phyloP scores from a whole-genome alignment of 2,797 vertebrate species.

The Betta splendens region DNA sequence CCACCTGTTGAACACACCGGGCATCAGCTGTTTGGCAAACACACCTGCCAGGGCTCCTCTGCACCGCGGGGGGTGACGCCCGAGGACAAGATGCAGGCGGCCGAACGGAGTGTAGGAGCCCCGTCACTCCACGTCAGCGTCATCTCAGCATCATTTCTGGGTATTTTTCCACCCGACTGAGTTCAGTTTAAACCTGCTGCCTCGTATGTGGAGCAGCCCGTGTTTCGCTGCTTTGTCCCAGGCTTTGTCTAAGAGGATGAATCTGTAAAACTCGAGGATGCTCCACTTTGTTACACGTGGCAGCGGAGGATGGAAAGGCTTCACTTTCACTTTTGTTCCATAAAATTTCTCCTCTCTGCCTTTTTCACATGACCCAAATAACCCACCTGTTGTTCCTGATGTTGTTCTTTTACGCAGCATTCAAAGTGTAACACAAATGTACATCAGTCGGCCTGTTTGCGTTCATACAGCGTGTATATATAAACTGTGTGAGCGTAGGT shows the following conservation, averaged over 20 bases:
- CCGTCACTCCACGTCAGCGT: constrained; percentile 23
- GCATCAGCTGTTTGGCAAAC: constrained; percentile 38
- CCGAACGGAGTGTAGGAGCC: constrained; percentile 30
- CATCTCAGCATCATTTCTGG: constrained; percentile 10
- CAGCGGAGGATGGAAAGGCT: not conserved
- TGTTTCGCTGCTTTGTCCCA: constrained; percentile 4
- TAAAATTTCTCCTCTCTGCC: too few species aligned
- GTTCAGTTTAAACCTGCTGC: not conserved
- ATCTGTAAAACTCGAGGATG: constrained; percentile 1
- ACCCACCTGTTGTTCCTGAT: too few species aligned
- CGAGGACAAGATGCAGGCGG: not conserved
- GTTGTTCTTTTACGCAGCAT: too few species aligned
- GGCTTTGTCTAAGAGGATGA: not conserved
- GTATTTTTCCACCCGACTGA: constrained; percentile 7
- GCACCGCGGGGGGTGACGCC: not conserved
- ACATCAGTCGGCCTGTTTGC: too few species aligned
- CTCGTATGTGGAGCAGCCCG: not conserved
- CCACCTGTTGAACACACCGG: not conserved
- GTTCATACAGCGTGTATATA: too few species aligned
- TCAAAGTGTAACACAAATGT: too few species aligned
- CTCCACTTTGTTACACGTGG: not conserved
- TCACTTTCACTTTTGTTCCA: not conserved
- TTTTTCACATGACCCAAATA: too few species aligned
- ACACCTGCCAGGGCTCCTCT: constrained; percentile 19
- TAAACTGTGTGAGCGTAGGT: constrained; percentile 5